Evolutionary conservation across 2,113 vertebrate species (phyloP).

Genomic region (Xiphophorus maculatus): DNA sequence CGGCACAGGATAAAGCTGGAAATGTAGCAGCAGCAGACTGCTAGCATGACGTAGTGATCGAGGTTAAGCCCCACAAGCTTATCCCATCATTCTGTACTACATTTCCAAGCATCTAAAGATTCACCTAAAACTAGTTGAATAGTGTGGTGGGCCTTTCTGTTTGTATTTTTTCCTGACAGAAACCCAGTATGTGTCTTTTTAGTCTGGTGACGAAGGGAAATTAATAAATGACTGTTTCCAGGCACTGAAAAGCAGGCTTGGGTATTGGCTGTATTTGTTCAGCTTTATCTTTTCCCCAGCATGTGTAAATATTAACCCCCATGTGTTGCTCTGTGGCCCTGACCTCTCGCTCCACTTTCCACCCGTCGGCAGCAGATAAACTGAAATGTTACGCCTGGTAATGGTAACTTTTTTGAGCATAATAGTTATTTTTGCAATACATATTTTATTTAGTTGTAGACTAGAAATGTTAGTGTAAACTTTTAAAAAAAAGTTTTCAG

Average conservation of each 20-base stretch:
- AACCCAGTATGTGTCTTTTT: slow-evolving; percentile 1
- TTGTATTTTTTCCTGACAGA: slow-evolving; percentile 3
- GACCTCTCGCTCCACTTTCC: slow-evolving; percentile 22
- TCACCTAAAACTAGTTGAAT: neutral
- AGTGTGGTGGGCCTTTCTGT: neutral
- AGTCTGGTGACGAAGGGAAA: slow-evolving; percentile 24
- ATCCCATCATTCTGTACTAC: slow-evolving; percentile 1
- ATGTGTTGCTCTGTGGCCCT: slow-evolving; percentile 5
- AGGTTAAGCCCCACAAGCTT: neutral
- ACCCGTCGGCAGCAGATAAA: slow-evolving; percentile 18
- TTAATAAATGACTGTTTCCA: slow-evolving; percentile 42
- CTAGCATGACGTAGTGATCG: neutral
- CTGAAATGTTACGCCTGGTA: neutral
- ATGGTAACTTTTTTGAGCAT: neutral
- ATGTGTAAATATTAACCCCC: slow-evolving; percentile 62
- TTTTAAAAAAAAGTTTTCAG: neutral
- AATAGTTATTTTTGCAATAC: neutral
- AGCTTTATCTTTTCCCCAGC: slow-evolving; percentile 59
- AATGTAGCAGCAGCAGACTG: no score
- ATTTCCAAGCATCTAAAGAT: neutral
- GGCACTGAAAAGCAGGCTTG: slow-evolving; percentile 12
- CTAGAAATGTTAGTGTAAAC: neutral
- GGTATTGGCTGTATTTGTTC: slow-evolving; percentile 57
- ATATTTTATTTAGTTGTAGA: neutral
- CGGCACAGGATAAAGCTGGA: neutral